Percentiles rank a stretch among this genome's conserved stretches.
phyloP scores from a whole-genome alignment of 2,888 invertebrate genomes.

The Branchinecta sandiegonensis region DNA sequence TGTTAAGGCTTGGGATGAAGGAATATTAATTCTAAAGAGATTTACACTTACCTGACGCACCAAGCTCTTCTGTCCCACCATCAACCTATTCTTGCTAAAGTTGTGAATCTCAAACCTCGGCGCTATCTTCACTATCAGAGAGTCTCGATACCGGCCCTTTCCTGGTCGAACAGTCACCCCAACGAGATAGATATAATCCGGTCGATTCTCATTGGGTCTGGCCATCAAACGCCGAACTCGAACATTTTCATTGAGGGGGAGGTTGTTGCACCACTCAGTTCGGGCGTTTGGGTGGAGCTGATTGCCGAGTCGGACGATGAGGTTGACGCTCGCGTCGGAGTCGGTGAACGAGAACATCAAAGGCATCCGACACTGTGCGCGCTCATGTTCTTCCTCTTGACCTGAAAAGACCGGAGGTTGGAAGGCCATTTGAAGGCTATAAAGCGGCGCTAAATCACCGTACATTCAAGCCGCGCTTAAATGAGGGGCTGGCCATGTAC shows the following conservation, averaged over 20 bases:
- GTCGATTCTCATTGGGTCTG: constrained; percentile 44
- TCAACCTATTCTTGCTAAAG: constrained; percentile 55
- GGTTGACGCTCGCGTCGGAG: constrained; percentile 61
- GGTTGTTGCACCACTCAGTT: constrained; percentile 69
- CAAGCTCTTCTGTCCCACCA: constrained; percentile 77
- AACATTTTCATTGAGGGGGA: constrained; percentile 66
- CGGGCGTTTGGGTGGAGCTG: constrained; percentile 42
- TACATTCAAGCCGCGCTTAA: no score
- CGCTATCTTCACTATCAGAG: constrained; percentile 79
- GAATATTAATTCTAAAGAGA: no score
- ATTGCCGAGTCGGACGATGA: constrained; percentile 57
- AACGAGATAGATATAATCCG: constrained; percentile 61
- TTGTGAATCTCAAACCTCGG: constrained; percentile 89
- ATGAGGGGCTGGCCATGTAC: no score
- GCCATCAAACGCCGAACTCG: constrained; percentile 48
- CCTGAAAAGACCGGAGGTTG: constrained; percentile 38
- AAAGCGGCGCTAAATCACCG: no score
- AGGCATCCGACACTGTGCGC: constrained; percentile 79
- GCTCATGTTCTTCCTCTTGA: constrained; percentile 87
- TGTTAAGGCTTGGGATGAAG: no score
- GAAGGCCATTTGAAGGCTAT: no score
- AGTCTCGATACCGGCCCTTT: constrained; percentile 72
- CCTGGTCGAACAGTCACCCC: constrained; percentile 80
- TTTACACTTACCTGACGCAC: constrained; percentile 33
- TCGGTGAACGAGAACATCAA: constrained; percentile 86